These are phyloP conservation scores for Nicator chloris DNA, from an alignment of 2,113 vertebrate species.

Conservation along the genomic window DNA sequence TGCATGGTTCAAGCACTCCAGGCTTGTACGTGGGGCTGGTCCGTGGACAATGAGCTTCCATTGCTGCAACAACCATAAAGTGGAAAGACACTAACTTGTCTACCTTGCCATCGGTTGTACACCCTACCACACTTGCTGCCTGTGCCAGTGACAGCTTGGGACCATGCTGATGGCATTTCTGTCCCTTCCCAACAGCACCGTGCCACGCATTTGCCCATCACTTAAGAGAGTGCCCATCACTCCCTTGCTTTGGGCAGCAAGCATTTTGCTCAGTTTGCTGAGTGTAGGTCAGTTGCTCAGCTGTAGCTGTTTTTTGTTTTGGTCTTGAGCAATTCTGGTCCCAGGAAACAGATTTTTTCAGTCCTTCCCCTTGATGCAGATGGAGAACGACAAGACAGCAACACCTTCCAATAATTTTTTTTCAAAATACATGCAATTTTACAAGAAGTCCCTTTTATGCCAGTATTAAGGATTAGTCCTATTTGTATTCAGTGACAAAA, in stretches of 20 bases:
- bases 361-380: not conserved
- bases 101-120: not conserved
- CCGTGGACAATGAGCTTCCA: not conserved
- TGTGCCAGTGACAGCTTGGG: not conserved
- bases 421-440: not conserved
- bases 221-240: not conserved
- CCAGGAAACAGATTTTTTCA: not conserved
- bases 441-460: not conserved
- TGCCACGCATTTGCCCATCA: not conserved
- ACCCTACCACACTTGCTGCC: accelerated
- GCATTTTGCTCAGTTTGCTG: not conserved
- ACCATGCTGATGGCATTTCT: not conserved
- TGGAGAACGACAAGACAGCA: not conserved
- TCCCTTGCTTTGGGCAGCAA: not conserved
- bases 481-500: not conserved
- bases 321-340: not conserved
- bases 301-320: not conserved
- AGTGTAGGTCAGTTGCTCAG: not conserved
- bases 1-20: not conserved
- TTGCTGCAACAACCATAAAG: not conserved
- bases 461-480: not conserved
- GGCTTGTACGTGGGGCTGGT: not conserved
- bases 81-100: not conserved
- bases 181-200: not conserved
- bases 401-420: not conserved